phyloP scores from a whole-genome alignment of 2,113 vertebrate genomes.

The Caranx melampygus region DNA sequence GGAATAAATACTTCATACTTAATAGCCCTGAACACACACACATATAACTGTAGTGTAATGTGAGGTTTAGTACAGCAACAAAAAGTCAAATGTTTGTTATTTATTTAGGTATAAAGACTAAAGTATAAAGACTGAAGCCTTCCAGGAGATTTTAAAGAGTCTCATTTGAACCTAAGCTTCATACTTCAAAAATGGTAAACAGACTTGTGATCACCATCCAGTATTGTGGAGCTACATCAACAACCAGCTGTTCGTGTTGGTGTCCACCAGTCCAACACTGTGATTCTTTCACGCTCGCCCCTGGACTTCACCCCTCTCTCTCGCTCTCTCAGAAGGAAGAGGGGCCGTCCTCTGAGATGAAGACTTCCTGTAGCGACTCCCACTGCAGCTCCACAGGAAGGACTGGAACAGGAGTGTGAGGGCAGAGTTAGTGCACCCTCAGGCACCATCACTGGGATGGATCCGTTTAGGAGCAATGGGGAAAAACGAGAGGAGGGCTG shows the following conservation, averaged over 20 bases:
- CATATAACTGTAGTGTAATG: not conserved
- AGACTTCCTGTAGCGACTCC: slow-evolving; percentile 66
- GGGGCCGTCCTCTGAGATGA: slow-evolving; percentile 64
- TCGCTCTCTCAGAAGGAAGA: slow-evolving; percentile 63
- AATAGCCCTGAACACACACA: not conserved
- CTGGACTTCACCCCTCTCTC: slow-evolving; percentile 28
- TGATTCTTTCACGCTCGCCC: slow-evolving; percentile 20
- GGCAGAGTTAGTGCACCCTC: slow-evolving; percentile 66
- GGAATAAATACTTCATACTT: not conserved
- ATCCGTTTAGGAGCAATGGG: slow-evolving; percentile 20
- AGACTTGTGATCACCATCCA: too few relatives aligned
- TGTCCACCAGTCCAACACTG: not conserved
- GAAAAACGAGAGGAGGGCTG: not conserved
- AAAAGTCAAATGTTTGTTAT: not conserved
- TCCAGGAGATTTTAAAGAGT: too few relatives aligned
- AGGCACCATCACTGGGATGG: slow-evolving; percentile 60
- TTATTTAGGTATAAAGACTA: too few relatives aligned
- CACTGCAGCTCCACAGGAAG: slow-evolving; percentile 72
- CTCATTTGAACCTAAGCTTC: too few relatives aligned
- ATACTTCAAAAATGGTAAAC: too few relatives aligned
- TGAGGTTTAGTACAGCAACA: not conserved
- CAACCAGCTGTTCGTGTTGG: not conserved
- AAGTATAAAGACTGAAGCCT: too few relatives aligned
- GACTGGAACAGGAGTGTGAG: slow-evolving; percentile 52
- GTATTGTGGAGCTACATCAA: not conserved